Evolutionary conservation across 2,113 vertebrate species (phyloP).

Genomic region (Micromys minutus): DNA sequence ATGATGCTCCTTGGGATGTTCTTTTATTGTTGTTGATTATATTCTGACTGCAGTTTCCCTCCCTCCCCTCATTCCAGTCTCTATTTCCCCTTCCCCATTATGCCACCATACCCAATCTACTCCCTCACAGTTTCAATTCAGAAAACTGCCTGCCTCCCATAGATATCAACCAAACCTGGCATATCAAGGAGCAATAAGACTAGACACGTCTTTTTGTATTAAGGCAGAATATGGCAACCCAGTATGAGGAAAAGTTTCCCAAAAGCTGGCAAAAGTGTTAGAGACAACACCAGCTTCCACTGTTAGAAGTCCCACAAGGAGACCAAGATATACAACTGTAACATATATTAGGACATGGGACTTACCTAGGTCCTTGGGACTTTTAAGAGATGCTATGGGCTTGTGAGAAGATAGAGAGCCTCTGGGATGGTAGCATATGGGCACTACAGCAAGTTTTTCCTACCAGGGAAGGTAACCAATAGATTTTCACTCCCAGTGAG

Average conservation of each 20-base stretch:
- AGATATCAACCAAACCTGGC: neutral
- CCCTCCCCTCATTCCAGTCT: neutral
- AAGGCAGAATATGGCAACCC: neutral
- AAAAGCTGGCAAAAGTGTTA: neutral
- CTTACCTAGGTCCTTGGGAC: neutral
- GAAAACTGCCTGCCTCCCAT: neutral
- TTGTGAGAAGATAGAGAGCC: neutral
- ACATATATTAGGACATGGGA: neutral
- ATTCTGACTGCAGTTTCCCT: neutral
- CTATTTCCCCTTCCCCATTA: neutral
- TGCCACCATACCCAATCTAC: too few species aligned
- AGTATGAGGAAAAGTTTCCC: neutral
- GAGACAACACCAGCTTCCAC: neutral
- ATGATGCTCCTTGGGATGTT: neutral
- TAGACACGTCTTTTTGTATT: neutral
- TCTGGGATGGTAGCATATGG: neutral
- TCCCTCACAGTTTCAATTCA: neutral
- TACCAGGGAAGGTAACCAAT: neutral
- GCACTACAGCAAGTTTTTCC: neutral
- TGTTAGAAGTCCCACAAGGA: neutral
- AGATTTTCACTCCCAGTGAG: neutral
- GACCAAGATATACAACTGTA: neutral
- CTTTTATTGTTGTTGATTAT: neutral
- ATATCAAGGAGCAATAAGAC: neutral
- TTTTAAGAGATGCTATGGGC: neutral